Percentiles rank a stretch among this genome's conserved stretches.
These are phyloP conservation scores for Volucella inanis DNA, from an alignment of 2,888 invertebrate genomes.

Conservation along the genomic window DNA sequence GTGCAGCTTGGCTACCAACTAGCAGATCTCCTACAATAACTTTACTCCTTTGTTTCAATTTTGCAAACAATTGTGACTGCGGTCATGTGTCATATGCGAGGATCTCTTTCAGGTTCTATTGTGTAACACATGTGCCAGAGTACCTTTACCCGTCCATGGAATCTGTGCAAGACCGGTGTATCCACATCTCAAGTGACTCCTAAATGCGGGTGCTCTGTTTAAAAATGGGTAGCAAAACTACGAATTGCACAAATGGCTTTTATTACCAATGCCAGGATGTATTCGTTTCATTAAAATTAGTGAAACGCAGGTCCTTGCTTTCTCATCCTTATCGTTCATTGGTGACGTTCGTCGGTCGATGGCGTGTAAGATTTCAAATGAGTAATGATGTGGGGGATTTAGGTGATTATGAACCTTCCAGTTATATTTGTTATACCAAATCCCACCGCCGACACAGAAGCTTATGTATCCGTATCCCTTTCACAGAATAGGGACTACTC, in stretches of 20 bases:
- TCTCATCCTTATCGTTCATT: neutral
- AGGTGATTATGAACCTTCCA: conserved; percentile 67
- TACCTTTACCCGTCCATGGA: conserved; percentile 26
- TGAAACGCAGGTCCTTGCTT: conserved; percentile 11
- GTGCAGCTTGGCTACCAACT: conserved; percentile 39
- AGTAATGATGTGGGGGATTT: conserved; percentile 44
- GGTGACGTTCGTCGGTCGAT: neutral
- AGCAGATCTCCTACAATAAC: conserved; percentile 41
- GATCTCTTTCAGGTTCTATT: conserved; percentile 47
- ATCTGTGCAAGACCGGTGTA: conserved; percentile 9
- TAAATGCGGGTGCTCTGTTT: neutral
- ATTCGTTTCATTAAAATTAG: conserved; percentile 69
- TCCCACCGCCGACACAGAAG: conserved; percentile 17
- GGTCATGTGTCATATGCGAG: conserved; percentile 65
- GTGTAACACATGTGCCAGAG: conserved; percentile 55
- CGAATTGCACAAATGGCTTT: conserved; percentile 65
- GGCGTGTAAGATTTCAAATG: conserved; percentile 41
- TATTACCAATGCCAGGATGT: conserved; percentile 69
- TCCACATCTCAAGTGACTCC: neutral
- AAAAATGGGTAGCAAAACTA: conserved; percentile 19
- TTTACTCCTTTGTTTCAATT: conserved; percentile 68
- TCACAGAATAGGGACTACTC: conserved; percentile 24
- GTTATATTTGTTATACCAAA: conserved; percentile 6
- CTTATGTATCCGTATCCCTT: conserved; percentile 28
- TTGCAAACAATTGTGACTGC: conserved; percentile 66